Conservation (phyloP, 2,888 invertebrate genomes). For the Drosophila flavopinicola region DNA sequence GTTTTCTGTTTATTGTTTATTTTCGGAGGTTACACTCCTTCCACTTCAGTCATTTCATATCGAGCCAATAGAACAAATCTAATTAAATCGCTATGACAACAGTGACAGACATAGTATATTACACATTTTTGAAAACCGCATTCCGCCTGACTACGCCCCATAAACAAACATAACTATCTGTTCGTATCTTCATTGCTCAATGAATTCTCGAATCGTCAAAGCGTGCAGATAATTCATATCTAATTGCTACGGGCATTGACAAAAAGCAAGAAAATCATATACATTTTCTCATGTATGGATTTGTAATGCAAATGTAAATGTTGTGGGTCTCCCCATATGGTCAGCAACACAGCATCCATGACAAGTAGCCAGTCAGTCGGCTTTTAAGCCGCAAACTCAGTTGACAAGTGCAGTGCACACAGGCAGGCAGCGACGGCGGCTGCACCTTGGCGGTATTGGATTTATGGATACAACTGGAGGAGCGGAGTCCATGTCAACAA, state of each 20-base stretch:
- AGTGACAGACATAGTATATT: conserved; percentile 6
- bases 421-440: conserved; percentile 17
- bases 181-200: conserved; percentile 67
- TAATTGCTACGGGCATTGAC: conserved; percentile 58
- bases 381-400: conserved; percentile 54
- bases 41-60: conserved; percentile 3
- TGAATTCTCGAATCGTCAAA: conserved; percentile 72
- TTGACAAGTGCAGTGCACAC: conserved; percentile 78
- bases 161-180: conserved; percentile 32
- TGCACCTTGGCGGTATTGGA: conserved; percentile 52
- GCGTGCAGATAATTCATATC: conserved; percentile 78
- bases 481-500: conserved; percentile 64
- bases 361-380: conserved; percentile 53
- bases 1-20: conserved; percentile 33
- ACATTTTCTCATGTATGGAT: conserved; percentile 48
- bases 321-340: conserved; percentile 30
- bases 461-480: conserved; percentile 60
- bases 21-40: conserved; percentile 22
- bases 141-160: conserved; percentile 19
- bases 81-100: conserved; percentile 54
- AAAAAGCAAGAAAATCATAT: conserved; percentile 6
- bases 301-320: conserved; percentile 72
- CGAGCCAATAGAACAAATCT: conserved; percentile 45
- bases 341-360: conserved; percentile 43
- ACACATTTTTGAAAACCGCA: conserved; percentile 24